These are phyloP conservation scores for Malthinus seriepunctatus DNA, from an alignment of 2,888 invertebrate genomes.

Conservation along the genomic window DNA sequence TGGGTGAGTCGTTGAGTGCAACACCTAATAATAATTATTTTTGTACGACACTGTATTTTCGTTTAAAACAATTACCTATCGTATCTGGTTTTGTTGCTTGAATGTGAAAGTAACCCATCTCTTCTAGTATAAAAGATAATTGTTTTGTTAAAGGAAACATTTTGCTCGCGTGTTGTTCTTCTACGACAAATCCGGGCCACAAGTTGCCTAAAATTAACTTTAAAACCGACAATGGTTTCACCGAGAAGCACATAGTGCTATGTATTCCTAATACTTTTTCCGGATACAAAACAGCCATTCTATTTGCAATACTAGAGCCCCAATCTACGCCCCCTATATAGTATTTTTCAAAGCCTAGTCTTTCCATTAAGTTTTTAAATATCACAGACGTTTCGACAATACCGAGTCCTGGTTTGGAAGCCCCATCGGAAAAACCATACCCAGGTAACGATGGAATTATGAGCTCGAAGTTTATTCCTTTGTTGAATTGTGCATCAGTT, in stretches of 20 bases:
- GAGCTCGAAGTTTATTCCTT: slow-evolving; percentile 68
- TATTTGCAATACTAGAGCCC: slow-evolving; percentile 67
- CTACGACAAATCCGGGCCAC: slow-evolving; percentile 33
- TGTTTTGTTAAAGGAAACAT: slow-evolving; percentile 57
- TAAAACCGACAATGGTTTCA: slow-evolving; percentile 17
- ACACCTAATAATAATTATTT: slow-evolving; percentile 56
- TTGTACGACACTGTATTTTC: neutral
- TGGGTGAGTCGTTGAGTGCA: slow-evolving; percentile 72
- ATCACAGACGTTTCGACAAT: slow-evolving; percentile 54
- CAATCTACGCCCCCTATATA: slow-evolving; percentile 81
- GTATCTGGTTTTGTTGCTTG: slow-evolving; percentile 92
- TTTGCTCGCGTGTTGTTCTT: slow-evolving; percentile 43
- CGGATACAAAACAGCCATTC: slow-evolving; percentile 67
- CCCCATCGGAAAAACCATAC: slow-evolving; percentile 58
- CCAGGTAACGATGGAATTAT: slow-evolving; percentile 62
- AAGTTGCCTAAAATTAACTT: slow-evolving; percentile 28
- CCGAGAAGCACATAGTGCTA: slow-evolving; percentile 37
- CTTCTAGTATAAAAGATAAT: slow-evolving; percentile 55
- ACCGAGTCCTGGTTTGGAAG: slow-evolving; percentile 63
- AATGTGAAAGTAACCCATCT: slow-evolving; percentile 71
- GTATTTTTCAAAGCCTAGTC: slow-evolving; percentile 67
- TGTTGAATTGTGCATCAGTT: slow-evolving; percentile 55
- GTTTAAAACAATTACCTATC: slow-evolving; percentile 60
- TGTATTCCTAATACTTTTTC: slow-evolving; percentile 60
- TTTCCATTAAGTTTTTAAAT: slow-evolving; percentile 68